Percentiles rank a stretch among this genome's conserved stretches.
Conservation (phyloP, 2,888 invertebrate species). For the Oxyscelio sp. region DNA sequence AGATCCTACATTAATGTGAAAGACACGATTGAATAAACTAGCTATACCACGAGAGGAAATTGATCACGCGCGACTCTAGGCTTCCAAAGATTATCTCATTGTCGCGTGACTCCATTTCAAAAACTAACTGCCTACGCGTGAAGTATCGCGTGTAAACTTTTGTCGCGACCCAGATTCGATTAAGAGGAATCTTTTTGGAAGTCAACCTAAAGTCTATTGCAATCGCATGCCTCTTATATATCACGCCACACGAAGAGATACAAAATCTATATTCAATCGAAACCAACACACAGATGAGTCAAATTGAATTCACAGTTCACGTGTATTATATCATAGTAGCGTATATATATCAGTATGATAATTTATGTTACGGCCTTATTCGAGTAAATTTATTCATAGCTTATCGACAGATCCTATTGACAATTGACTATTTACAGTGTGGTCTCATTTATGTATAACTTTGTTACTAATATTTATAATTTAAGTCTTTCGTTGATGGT, state of each 20-base stretch:
- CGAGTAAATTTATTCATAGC: conserved; percentile 37
- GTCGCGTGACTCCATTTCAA: conserved; percentile 36
- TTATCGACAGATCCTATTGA: conserved; percentile 62
- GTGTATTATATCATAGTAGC: conserved; percentile 72
- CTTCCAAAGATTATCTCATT: conserved; percentile 51
- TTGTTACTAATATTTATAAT: conserved; percentile 60
- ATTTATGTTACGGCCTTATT: conserved; percentile 57
- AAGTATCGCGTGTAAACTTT: not conserved
- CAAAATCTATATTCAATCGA: conserved; percentile 85
- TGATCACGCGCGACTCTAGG: conserved; percentile 69
- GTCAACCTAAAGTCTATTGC: conserved; percentile 47
- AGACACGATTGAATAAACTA: conserved; percentile 83
- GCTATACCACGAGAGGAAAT: conserved; percentile 76
- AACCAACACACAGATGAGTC: conserved; percentile 84
- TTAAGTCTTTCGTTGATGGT: conserved; percentile 70
- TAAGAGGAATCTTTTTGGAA: conserved; percentile 48
- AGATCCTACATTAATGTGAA: conserved; percentile 81
- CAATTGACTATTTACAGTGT: conserved; percentile 68
- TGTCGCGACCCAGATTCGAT: not conserved
- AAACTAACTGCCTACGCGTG: conserved; percentile 46
- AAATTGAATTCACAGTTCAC: conserved; percentile 82
- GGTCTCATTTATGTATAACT: conserved; percentile 46
- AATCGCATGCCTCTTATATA: conserved; percentile 73
- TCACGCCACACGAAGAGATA: conserved; percentile 82
- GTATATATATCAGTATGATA: conserved; percentile 69